A percentile compares a stretch with the other conserved stretches of the same genome.
phyloP scores from a whole-genome alignment of 2,113 vertebrate genomes.

The Sorex fumeus region DNA sequence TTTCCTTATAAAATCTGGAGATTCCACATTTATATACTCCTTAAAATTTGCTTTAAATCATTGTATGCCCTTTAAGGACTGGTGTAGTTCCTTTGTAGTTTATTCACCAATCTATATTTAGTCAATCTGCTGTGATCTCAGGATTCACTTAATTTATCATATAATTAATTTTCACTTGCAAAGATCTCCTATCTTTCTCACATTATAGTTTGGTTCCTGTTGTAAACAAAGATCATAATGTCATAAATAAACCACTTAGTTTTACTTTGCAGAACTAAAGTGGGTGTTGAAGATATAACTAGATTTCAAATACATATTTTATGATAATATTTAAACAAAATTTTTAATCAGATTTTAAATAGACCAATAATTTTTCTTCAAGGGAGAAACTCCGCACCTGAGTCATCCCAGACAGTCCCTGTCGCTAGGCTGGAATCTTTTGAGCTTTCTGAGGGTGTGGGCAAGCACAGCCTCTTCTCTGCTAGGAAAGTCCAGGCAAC shows the following conservation, averaged over 20 bases:
- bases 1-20: background rate
- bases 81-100: background rate
- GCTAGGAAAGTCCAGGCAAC: no score
- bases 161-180: background rate
- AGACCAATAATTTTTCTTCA: background rate
- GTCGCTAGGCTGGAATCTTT: no score
- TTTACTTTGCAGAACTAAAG: slow-evolving; percentile 11
- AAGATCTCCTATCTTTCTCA: background rate
- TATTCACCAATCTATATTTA: background rate
- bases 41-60: slow-evolving; percentile 38
- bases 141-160: slow-evolving; percentile 45
- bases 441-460: no score
- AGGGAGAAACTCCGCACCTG: no score
- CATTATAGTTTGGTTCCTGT: background rate
- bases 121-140: background rate
- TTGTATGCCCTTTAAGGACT: slow-evolving; percentile 1
- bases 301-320: background rate
- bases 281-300: background rate
- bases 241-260: background rate
- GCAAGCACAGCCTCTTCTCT: no score
- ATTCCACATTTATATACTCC: background rate
- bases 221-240: background rate
- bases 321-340: background rate
- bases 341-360: slow-evolving; percentile 21
- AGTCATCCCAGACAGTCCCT: no score